These are phyloP conservation scores for Athrips mouffetella DNA, from an alignment of 2,888 invertebrate species.

Conservation along the genomic window DNA sequence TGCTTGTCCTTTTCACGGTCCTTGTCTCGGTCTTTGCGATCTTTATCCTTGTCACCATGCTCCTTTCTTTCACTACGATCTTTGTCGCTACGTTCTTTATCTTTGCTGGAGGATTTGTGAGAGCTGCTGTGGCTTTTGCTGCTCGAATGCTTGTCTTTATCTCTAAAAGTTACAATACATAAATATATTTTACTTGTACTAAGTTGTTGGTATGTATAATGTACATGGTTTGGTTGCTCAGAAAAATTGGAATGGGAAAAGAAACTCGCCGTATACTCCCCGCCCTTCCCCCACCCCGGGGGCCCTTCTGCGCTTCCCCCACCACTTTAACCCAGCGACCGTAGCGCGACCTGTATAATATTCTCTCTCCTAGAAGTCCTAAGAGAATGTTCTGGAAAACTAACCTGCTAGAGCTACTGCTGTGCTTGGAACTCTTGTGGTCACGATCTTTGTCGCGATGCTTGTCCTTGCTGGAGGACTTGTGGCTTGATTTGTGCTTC, in stretches of 20 bases:
- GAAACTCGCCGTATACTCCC: no score
- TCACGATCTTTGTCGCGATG: slow-evolving; percentile 83
- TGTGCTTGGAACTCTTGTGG: slow-evolving; percentile 76
- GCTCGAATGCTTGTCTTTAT: slow-evolving; percentile 75
- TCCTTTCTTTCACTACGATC: slow-evolving; percentile 54
- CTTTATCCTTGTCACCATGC: slow-evolving; percentile 49
- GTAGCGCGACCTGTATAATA: no score
- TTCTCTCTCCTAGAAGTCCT: no score
- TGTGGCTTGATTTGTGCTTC: slow-evolving; percentile 80
- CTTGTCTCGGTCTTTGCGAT: slow-evolving; percentile 39
- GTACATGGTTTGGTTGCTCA: no score
- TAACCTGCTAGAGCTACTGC: slow-evolving; percentile 71
- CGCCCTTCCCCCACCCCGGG: no score
- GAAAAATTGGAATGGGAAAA: no score
- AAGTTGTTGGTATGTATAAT: no score
- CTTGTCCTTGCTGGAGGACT: slow-evolving; percentile 83
- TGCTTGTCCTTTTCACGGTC: slow-evolving; percentile 39
- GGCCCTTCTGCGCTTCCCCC: no score
- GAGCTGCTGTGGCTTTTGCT: slow-evolving; percentile 77
- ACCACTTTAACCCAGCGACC: no score
- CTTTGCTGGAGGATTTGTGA: slow-evolving; percentile 74
- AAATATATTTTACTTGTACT: not conserved
- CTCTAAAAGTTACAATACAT: slow-evolving; percentile 39
- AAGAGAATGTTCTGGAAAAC: slow-evolving; percentile 59
- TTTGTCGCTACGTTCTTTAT: slow-evolving; percentile 68